Percentiles rank a stretch among this genome's conserved stretches.
Evolutionary conservation across 2,888 invertebrate genomes (phyloP).

Genomic region (Kuschelorhynchus macadamiae): DNA sequence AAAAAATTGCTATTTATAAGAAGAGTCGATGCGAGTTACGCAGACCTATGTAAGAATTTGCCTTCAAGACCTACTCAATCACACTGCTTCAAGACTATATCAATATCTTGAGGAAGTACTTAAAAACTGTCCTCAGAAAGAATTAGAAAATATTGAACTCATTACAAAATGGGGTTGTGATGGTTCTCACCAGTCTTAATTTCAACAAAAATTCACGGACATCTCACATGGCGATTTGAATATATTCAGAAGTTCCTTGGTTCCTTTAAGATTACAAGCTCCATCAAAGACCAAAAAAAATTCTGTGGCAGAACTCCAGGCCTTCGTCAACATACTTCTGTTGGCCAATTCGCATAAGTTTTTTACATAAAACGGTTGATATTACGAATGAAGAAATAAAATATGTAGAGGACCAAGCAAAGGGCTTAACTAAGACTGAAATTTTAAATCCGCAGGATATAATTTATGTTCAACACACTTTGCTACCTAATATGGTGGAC

Average conservation of each 20-base stretch:
- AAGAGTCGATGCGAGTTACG: not conserved
- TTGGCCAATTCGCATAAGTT: not conserved
- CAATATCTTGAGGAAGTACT: not conserved
- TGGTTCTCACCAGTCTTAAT: slow-evolving; percentile 17
- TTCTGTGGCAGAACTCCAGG: slow-evolving; percentile 17
- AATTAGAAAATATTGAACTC: slow-evolving; percentile 3
- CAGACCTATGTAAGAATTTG: not conserved
- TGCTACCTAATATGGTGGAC: too few species aligned
- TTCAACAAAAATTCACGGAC: slow-evolving; percentile 15
- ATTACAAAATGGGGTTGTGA: slow-evolving; percentile 30
- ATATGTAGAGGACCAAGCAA: slow-evolving; percentile 9
- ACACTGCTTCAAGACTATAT: not conserved
- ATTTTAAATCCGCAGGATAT: not conserved
- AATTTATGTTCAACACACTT: too few species aligned
- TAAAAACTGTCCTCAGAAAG: not conserved
- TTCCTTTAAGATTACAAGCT: slow-evolving; percentile 7
- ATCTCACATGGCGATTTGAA: not conserved
- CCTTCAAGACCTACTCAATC: not conserved
- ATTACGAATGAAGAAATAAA: slow-evolving; percentile 15
- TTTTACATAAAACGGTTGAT: slow-evolving; percentile 1
- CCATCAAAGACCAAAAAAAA: not conserved
- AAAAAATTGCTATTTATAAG: not conserved
- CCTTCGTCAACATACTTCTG: slow-evolving; percentile 13
- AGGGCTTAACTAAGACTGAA: not conserved
- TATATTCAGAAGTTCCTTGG: slow-evolving; percentile 18